phyloP scores from a whole-genome alignment of 2,797 vertebrate genomes.

The Apogon hyalosoma region DNA sequence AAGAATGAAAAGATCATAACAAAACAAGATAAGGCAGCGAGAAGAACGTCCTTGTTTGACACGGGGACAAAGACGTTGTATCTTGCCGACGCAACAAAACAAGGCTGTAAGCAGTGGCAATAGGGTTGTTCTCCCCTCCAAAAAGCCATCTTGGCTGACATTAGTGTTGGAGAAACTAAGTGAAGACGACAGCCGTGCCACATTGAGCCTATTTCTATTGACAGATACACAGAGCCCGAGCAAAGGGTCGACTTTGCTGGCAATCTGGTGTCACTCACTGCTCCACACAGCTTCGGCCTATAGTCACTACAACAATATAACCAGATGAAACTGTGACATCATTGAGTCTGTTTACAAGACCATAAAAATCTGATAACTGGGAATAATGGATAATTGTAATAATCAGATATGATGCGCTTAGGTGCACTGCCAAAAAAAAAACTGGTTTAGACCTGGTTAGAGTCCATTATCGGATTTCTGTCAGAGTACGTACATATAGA shows the following conservation, averaged over 20 bases:
- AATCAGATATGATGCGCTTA: too few relatives aligned
- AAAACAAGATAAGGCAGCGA: not conserved
- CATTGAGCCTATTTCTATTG: constrained; percentile 65
- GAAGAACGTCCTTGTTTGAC: constrained; percentile 1
- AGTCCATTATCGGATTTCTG: too few relatives aligned
- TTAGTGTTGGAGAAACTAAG: constrained; percentile 54
- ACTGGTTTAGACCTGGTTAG: too few relatives aligned
- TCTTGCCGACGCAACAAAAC: constrained; percentile 23
- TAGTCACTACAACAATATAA: constrained; percentile 10
- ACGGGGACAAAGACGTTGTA: constrained; percentile 6
- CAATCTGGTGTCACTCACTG: constrained; percentile 53
- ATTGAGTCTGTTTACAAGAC: too few relatives aligned
- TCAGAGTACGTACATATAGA: too few relatives aligned
- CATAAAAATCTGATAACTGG: too few relatives aligned
- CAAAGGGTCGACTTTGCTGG: constrained; percentile 55
- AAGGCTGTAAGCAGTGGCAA: constrained; percentile 13
- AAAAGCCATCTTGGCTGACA: constrained; percentile 50
- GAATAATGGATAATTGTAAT: too few relatives aligned
- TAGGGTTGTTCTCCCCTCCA: constrained; percentile 18
- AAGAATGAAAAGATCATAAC: constrained; percentile 11
- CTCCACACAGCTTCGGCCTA: constrained; percentile 16
- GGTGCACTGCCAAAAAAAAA: too few relatives aligned
- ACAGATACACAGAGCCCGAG: constrained; percentile 57
- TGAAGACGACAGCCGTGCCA: constrained; percentile 61
- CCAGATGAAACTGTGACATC: not conserved